A percentile compares a stretch with the other conserved stretches of the same genome.
phyloP scores from a whole-genome alignment of 2,113 vertebrate genomes.

The Stegastes partitus region DNA sequence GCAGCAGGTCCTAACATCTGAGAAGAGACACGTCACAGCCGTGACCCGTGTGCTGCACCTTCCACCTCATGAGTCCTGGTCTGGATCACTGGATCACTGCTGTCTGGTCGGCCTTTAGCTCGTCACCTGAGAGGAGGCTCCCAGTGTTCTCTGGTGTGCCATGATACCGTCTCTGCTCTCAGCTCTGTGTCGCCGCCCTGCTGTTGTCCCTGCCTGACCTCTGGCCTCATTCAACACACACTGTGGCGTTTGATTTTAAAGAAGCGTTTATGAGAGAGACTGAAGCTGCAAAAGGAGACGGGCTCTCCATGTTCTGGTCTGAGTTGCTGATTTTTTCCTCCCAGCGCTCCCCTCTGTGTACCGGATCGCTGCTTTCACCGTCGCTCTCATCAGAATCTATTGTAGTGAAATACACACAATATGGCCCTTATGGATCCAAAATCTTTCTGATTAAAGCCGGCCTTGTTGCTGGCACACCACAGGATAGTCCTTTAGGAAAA shows the following conservation, averaged over 20 bases:
- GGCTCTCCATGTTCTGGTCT: not conserved
- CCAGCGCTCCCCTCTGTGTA: constrained; percentile 35
- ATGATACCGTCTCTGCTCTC: not conserved
- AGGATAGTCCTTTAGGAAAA: constrained; percentile 50
- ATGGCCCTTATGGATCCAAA: constrained; percentile 56
- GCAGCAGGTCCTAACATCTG: too few relatives aligned
- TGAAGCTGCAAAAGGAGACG: not conserved
- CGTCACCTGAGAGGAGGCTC: not conserved
- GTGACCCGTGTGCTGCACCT: too few relatives aligned
- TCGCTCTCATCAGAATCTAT: constrained; percentile 23
- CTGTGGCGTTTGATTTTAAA: constrained; percentile 4
- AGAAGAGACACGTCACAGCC: too few relatives aligned
- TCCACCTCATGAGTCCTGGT: too few relatives aligned
- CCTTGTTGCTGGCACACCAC: constrained; percentile 53
- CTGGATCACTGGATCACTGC: too few relatives aligned
- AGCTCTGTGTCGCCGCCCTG: not conserved
- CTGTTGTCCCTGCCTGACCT: not conserved
- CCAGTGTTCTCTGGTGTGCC: not conserved
- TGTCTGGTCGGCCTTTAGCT: too few relatives aligned
- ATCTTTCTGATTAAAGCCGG: constrained; percentile 57
- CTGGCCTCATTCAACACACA: constrained; percentile 15
- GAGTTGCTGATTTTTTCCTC: constrained; percentile 17
- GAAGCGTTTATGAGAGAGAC: constrained; percentile 1
- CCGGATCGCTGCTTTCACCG: constrained; percentile 38
- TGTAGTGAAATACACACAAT: constrained; percentile 53